A percentile compares a stretch with the other conserved stretches of the same genome.
Conservation (phyloP, 2,113 vertebrate genomes). For the Lonchura striata region DNA sequence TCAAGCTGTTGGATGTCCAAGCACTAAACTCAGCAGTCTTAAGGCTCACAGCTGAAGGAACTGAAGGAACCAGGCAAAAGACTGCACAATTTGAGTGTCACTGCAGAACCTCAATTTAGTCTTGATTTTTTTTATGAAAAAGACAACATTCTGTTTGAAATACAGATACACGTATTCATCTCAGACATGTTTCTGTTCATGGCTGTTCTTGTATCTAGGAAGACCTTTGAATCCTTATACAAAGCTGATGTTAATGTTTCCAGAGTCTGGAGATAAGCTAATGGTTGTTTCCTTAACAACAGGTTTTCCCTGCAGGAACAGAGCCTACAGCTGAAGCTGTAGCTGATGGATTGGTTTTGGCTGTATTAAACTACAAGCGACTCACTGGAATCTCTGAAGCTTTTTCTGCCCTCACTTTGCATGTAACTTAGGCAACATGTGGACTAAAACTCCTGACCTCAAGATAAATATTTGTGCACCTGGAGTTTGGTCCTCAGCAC, state of each 20-base stretch:
- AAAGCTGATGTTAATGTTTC: background rate
- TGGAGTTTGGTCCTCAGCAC: background rate
- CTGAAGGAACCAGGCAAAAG: background rate
- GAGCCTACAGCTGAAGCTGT: background rate
- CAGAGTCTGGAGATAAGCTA: conserved; percentile 38
- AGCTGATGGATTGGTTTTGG: background rate
- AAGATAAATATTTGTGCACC: background rate
- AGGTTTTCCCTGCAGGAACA: background rate
- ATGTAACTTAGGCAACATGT: background rate
- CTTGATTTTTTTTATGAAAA: background rate
- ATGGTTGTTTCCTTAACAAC: background rate
- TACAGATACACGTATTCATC: background rate
- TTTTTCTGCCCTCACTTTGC: background rate
- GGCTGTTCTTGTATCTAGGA: background rate
- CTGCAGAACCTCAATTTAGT: background rate
- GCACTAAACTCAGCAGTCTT: background rate
- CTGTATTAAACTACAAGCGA: background rate
- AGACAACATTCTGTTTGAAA: background rate
- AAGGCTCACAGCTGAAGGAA: background rate
- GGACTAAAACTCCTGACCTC: background rate
- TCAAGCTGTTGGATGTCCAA: background rate
- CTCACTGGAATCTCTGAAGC: background rate
- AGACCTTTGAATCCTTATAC: conserved; percentile 1
- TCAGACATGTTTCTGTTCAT: background rate
- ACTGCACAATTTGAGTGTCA: background rate